These are phyloP conservation scores for Moxostoma hubbsi DNA, from an alignment of 2,797 vertebrate genomes.

Conservation along the genomic window DNA sequence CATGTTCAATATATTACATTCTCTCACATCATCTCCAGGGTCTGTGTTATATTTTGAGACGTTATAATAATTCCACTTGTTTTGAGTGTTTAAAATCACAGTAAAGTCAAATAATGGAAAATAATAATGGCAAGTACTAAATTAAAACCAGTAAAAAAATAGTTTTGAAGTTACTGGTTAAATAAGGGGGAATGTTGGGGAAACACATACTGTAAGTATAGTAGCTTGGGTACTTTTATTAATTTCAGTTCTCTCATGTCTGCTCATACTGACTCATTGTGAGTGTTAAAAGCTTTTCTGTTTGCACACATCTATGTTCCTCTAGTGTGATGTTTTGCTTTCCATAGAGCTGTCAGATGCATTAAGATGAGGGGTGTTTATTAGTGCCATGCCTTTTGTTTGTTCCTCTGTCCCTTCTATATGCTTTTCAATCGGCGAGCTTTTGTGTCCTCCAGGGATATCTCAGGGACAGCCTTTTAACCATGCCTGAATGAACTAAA, in stretches of 20 bases:
- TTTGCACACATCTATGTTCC: constrained; percentile 8
- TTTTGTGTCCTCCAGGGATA: not conserved
- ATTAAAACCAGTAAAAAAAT: too few species aligned
- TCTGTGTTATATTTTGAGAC: too few species aligned
- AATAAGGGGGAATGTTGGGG: not conserved
- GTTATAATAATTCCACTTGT: too few species aligned
- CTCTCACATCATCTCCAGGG: too few species aligned
- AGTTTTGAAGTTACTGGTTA: not conserved
- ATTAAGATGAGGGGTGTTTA: constrained; percentile 2
- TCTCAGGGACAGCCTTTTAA: constrained; percentile 1
- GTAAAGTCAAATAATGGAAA: too few species aligned
- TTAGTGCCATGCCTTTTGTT: constrained; percentile 33
- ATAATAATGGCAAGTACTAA: too few species aligned
- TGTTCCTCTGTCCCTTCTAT: constrained; percentile 14
- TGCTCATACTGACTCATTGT: constrained; percentile 15
- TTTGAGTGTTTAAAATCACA: too few species aligned
- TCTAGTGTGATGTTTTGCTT: constrained; percentile 22
- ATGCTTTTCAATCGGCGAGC: constrained; percentile 1
- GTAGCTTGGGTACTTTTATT: not conserved
- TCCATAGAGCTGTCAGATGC: constrained; percentile 32
- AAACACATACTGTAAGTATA: not conserved
- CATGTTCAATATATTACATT: too few species aligned
- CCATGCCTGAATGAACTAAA: constrained; percentile 14
- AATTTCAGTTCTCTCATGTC: not conserved
- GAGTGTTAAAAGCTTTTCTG: constrained; percentile 36